These are phyloP conservation scores for Lytechinus pictus DNA, from an alignment of 35 echinoderm and acorn worm species.

Conservation along the genomic window DNA sequence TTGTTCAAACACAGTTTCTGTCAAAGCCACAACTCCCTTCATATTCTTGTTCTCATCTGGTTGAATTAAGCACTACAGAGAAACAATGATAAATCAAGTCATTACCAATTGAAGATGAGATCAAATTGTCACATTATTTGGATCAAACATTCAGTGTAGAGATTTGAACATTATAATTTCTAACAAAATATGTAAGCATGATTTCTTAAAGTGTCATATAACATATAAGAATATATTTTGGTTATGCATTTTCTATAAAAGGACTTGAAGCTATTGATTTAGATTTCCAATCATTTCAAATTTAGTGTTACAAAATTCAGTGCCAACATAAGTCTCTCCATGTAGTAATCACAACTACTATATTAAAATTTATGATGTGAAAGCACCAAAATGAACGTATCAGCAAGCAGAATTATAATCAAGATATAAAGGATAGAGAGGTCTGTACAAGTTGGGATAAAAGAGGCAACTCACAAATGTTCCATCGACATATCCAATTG, in stretches of 20 bases:
- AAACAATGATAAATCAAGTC: background rate
- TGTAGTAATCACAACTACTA: background rate
- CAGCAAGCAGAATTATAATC: background rate
- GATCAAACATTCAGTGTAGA: background rate
- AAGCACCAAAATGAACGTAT: background rate
- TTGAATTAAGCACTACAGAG: slow-evolving; percentile 26
- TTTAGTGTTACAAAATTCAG: too few relatives aligned
- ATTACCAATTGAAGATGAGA: background rate
- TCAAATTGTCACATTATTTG: background rate
- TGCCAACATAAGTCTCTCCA: background rate
- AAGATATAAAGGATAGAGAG: background rate
- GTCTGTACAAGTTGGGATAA: background rate
- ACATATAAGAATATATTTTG: background rate
- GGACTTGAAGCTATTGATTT: background rate
- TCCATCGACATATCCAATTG: slow-evolving; percentile 33
- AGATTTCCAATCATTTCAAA: background rate
- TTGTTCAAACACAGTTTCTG: background rate
- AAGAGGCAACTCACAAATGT: slow-evolving; percentile 42
- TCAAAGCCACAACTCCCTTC: background rate
- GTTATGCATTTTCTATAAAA: background rate
- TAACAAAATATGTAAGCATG: background rate
- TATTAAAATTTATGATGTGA: background rate
- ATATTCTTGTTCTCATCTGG: slow-evolving; percentile 6
- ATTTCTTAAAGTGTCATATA: background rate
- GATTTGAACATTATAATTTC: background rate